Base-by-base conservation (phyloP, 2,888 invertebrate genomes). In the Halocaridina rubra region DNA sequence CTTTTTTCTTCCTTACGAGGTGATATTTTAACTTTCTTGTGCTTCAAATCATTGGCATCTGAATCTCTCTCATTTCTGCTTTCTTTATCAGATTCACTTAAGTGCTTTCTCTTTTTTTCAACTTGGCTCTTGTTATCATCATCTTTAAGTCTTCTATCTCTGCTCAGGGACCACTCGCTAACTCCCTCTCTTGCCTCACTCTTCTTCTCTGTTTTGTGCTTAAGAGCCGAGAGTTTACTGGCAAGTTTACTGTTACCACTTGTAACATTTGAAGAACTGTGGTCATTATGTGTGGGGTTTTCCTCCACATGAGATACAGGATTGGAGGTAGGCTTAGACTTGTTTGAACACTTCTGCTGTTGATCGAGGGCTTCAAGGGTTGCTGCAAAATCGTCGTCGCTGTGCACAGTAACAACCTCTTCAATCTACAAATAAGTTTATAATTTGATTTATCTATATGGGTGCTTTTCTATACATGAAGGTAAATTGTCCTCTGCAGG, bases 221-320 rank as follows among this genome's bases (percentile, higher is more conserved):
- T 5, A 19, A 53, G 75, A 22, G 75, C n/a, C 1, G 75, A 69
- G 4, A 81, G 57, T 22, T 81, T 81, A 39, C 57, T 75, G 7
- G 76, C 61, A 4, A 64, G 30, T 19, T 30, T 27, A 22, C 10
- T 16, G 19, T 69, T 80, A 19, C 22, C 4, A 30, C 30, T 5
- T 2, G 22, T 76, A 24, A 77, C 80, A 39, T 80, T 75, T 29
- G 86, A 82, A 8, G 82, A 82, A 39, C 82, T 82, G 57, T 86
- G 75, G 69, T 86, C 86, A 80, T 82, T 82, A 22, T 81, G 82
- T 46, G 80, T 84, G 1, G 78, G 82, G 3, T 84, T 78, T n/a
- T 29, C 78, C 24, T 72, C 82, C 39, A 72, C 32, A 16, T n/a
- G 16, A 32, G 33, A 27, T 13, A 19, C n/a, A 7, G 72, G 13